Percentiles rank a stretch among this genome's conserved stretches.
These are phyloP conservation scores for Mohoua ochrocephala DNA, from an alignment of 2,113 vertebrate genomes.

Conservation along the genomic window DNA sequence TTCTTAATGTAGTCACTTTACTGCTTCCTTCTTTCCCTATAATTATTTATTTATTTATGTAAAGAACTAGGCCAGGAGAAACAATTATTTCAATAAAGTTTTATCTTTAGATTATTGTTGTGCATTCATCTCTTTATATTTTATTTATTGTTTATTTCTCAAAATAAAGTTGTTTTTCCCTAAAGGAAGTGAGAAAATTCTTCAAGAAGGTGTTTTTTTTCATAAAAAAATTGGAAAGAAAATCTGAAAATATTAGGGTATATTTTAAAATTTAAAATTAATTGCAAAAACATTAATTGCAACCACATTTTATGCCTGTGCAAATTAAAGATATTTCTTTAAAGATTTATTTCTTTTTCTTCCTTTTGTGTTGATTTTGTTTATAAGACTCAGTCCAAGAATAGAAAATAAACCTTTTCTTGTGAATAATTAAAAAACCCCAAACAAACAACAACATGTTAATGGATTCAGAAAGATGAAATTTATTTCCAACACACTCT, in stretches of 20 bases:
- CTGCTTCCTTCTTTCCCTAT: background rate
- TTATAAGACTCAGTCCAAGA: background rate
- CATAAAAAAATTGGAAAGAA: background rate
- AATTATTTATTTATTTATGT: background rate
- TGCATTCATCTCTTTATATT: background rate
- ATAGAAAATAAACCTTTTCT: background rate
- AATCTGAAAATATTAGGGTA: background rate
- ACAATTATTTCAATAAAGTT: background rate
- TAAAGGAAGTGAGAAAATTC: background rate
- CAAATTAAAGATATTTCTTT: background rate
- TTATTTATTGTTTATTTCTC: background rate
- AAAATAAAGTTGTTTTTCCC: background rate
- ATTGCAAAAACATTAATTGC: background rate
- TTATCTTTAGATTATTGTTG: background rate
- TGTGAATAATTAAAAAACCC: background rate
- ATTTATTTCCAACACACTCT: background rate
- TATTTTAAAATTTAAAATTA: background rate
- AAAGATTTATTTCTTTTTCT: background rate
- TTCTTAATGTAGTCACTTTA: conserved; percentile 44
- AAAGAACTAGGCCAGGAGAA: background rate
- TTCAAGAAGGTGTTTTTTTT: background rate
- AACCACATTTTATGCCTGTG: background rate
- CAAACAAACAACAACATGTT: background rate
- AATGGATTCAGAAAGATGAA: background rate
- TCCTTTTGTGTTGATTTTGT: background rate